Evolutionary conservation across 1,140 invertebrate genomes (phyloP), one percentile per base, ranked within the genome.

Genomic region (Ectropis grisescens): DNA sequence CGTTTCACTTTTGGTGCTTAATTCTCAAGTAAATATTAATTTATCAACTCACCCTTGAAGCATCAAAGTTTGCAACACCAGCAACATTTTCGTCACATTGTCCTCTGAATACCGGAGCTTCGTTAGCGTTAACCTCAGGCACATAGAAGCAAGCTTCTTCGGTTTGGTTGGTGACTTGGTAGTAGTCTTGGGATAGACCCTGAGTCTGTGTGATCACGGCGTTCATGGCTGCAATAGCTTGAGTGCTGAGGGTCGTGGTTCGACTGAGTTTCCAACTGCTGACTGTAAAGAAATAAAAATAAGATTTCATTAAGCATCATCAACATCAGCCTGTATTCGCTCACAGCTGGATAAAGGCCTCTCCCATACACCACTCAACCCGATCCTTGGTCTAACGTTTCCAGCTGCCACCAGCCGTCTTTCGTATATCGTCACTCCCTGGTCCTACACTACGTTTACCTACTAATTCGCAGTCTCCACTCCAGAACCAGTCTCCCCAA

Each of bases 251-350:
- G 0, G 52, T 47, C 10, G 28, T 50, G 0, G 16, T 43, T 41
- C 67, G 58, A 26, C 72, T 71, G 0, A 78, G 41, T 29, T 71
- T 69, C 72, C 72, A 80, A 31, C 75, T 80, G 38, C 41, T 43
- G 2, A 80, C 75, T 80, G 39, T 1, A 35, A 53, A 29, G 22
- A 12, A 33, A 37, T 45, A 22, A 27, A 12, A 30, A 23, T 27
- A n/a, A n/a, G n/a, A n/a, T n/a, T n/a, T n/a, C n/a, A n/a, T n/a
- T n/a, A n/a, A n/a, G n/a, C n/a, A n/a, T n/a, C n/a, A n/a, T n/a
- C n/a, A n/a, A n/a, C n/a, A n/a, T n/a, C n/a, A n/a, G n/a, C n/a
- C n/a, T n/a, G n/a, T n/a, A n/a, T n/a, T n/a, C n/a, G n/a, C n/a
- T n/a, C n/a, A n/a, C n/a, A n/a, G n/a, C n/a, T n/a, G n/a, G n/a